Evolutionary conservation across 2,113 vertebrate species (phyloP).

Genomic region (Lagopus leucura): DNA sequence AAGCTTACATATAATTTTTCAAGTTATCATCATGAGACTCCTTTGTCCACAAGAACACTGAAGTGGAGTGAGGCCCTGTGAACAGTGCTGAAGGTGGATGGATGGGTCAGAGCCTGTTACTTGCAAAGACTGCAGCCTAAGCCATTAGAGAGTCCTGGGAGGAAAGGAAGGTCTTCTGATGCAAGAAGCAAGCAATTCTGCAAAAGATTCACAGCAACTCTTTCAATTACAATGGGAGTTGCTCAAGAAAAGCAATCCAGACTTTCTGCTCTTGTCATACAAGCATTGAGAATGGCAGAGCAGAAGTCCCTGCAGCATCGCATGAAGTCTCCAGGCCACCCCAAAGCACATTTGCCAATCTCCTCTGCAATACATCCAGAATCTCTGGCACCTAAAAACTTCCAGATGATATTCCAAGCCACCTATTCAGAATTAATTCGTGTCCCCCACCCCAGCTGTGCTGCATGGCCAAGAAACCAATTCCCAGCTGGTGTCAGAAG

Average conservation of each 20-base stretch:
- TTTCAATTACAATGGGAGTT: neutral
- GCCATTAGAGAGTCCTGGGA: neutral
- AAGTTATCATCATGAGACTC: neutral
- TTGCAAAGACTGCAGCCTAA: neutral
- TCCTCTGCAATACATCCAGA: neutral
- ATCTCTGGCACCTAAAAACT: neutral
- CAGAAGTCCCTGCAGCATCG: neutral
- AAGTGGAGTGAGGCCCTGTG: neutral
- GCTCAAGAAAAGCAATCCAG: conserved; percentile 28
- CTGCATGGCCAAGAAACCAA: neutral
- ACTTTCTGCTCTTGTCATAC: neutral
- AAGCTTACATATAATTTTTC: conserved; percentile 31
- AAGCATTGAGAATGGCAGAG: neutral
- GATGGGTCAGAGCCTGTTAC: neutral
- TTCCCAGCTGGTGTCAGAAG: neutral
- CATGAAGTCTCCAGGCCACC: neutral
- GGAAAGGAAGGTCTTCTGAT: neutral
- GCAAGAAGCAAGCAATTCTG: neutral
- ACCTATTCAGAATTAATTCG: neutral
- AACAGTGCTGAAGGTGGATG: neutral
- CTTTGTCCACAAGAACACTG: neutral
- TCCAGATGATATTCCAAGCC: neutral
- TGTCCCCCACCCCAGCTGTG: neutral
- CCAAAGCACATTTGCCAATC: neutral
- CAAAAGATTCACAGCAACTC: neutral